Percentiles rank a stretch among this genome's conserved stretches.
Evolutionary conservation across 2,888 invertebrate genomes (phyloP).

Genomic region (Aproaerema taeniolella): DNA sequence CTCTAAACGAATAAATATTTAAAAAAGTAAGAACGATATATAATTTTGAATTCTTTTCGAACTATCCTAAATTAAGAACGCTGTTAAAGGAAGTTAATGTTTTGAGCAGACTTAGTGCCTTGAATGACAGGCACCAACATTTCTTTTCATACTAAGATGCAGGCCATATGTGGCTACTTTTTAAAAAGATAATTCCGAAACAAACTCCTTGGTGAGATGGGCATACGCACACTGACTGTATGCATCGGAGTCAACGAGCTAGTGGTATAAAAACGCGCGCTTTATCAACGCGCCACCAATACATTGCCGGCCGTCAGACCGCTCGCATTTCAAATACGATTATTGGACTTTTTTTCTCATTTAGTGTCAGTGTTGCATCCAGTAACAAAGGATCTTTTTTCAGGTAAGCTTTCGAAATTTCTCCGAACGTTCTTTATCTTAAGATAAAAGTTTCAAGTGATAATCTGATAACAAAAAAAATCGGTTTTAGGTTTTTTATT

Average conservation of each 20-base stretch:
- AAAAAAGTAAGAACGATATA: no score
- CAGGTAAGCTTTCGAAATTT: constrained; percentile 50
- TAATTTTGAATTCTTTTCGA: no score
- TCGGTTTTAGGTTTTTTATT: no score
- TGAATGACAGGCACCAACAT: background rate
- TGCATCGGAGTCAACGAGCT: constrained; percentile 49
- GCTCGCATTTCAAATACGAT: constrained; percentile 51
- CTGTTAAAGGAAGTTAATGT: no score
- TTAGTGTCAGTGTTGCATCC: constrained; percentile 57
- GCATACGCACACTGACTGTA: constrained; percentile 34
- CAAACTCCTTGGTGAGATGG: constrained; percentile 24
- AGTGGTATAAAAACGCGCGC: constrained; percentile 59
- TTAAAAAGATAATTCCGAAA: constrained; percentile 14
- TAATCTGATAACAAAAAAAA: no score
- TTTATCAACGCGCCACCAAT: constrained; percentile 62
- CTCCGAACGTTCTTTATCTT: no score
- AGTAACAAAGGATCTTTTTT: constrained; percentile 49
- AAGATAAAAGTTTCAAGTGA: no score
- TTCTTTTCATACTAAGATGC: background rate
- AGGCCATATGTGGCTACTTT: background rate
- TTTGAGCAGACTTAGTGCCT: no score
- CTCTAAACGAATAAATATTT: no score
- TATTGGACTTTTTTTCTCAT: constrained; percentile 34
- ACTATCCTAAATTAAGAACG: no score
- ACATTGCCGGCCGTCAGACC: constrained; percentile 64